A percentile compares a stretch with the other conserved stretches of the same genome.
Conservation (phyloP, 2,888 invertebrate genomes). For the Lepidocyrtoides sp. region DNA sequence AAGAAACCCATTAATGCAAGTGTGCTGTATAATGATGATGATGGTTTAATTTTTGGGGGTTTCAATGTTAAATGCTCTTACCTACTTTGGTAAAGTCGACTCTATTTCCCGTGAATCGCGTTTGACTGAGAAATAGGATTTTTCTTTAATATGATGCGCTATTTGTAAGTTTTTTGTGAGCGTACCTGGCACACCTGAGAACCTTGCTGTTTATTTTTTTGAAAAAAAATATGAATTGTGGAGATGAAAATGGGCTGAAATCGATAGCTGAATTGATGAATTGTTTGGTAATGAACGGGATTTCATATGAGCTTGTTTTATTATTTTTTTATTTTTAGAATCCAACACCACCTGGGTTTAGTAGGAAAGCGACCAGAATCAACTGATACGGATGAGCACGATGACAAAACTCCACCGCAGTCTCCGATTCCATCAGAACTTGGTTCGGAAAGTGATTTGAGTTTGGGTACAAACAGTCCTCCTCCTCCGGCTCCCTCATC, state of each 20-base stretch:
- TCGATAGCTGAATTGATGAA: not conserved
- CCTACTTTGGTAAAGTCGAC: too few species aligned
- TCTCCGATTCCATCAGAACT: constrained; percentile 84
- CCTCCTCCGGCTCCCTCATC: constrained; percentile 83
- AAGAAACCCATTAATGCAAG: constrained; percentile 51
- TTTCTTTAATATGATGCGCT: not conserved
- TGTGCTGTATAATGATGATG: constrained; percentile 24
- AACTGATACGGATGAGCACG: constrained; percentile 83
- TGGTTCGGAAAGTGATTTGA: constrained; percentile 84
- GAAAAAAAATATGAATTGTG: not conserved
- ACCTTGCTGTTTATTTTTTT: constrained; percentile 34
- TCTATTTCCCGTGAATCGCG: constrained; percentile 53
- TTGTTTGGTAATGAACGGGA: not conserved
- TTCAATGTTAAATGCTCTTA: not conserved
- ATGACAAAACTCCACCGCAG: constrained; percentile 82
- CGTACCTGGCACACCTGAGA: constrained; percentile 76
- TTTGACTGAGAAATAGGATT: not conserved
- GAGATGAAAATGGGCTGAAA: not conserved
- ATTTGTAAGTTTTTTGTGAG: not conserved
- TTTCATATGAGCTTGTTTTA: not conserved
- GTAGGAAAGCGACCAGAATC: constrained; percentile 84
- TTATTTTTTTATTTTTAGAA: too few species aligned
- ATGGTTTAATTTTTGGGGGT: constrained; percentile 43
- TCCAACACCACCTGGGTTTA: constrained; percentile 85
- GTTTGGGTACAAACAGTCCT: constrained; percentile 85